A percentile compares a stretch with the other conserved stretches of the same genome.
Evolutionary conservation across 2,113 vertebrate species (phyloP).

Genomic region (Serinus canaria): DNA sequence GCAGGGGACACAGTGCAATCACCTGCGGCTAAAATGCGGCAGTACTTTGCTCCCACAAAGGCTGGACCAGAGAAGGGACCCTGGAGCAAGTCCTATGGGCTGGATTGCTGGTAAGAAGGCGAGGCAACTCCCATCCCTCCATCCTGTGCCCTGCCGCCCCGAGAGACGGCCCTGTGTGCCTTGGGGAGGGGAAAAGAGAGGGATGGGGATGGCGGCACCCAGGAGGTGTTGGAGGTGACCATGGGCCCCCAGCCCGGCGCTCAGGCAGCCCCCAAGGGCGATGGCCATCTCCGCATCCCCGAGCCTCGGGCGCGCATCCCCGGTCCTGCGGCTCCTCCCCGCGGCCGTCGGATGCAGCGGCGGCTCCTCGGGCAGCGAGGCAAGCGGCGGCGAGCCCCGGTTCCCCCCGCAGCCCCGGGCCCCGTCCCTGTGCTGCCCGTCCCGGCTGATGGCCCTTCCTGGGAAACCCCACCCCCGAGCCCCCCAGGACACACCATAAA

Average conservation of each 20-base stretch:
- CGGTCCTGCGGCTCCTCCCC: constrained; percentile 53
- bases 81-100: background rate
- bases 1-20: background rate
- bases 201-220: background rate
- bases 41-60: background rate
- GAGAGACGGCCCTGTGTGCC: background rate
- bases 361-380: background rate
- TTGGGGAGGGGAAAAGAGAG: background rate
- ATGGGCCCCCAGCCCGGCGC: background rate
- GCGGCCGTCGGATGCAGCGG: constrained; percentile 33
- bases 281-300: background rate
- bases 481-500: background rate
- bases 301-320: background rate
- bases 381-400: background rate
- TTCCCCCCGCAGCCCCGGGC: background rate
- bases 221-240: background rate
- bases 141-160: background rate
- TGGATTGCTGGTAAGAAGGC: background rate
- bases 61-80: background rate
- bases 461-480: too few species aligned
- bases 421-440: background rate
- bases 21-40: fast-evolving
- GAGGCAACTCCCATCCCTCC: fast-evolving
- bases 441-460: background rate
- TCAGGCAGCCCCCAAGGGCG: background rate